phyloP scores from a whole-genome alignment of 2,113 vertebrate genomes.

The Vicugna pacos region DNA sequence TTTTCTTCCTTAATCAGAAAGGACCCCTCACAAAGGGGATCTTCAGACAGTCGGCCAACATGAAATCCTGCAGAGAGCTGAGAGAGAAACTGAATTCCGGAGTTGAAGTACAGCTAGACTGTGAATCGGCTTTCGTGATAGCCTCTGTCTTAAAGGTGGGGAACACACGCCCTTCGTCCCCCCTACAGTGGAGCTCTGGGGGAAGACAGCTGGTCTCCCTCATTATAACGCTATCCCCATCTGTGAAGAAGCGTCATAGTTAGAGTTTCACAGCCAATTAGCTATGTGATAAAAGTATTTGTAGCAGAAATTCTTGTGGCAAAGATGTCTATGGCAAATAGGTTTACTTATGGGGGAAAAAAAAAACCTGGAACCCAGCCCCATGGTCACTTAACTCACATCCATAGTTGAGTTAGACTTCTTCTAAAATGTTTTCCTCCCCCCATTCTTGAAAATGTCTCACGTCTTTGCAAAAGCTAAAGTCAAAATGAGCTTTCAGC shows the following conservation, averaged over 20 bases:
- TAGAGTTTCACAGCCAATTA: neutral
- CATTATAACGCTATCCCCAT: neutral
- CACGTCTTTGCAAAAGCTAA: slow-evolving; percentile 14
- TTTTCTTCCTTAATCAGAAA: no score
- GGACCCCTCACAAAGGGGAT: no score
- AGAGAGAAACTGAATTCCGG: no score
- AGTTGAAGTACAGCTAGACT: no score
- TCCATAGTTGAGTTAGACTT: neutral
- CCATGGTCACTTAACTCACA: neutral
- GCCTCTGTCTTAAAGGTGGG: no score
- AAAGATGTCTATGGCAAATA: neutral
- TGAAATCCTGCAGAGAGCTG: no score
- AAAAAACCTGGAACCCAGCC: neutral
- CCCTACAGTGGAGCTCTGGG: neutral
- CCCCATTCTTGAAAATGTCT: neutral
- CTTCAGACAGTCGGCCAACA: no score
- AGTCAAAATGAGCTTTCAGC: neutral
- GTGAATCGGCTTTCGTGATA: no score
- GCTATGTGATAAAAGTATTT: neutral
- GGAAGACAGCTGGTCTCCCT: neutral
- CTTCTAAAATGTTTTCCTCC: slow-evolving; percentile 28
- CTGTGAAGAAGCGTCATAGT: neutral
- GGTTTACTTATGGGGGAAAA: neutral
- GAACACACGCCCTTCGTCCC: no score
- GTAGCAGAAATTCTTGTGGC: neutral